Conservation (phyloP, 1,140 invertebrate genomes). For the Drosophila lacteicornis region DNA sequence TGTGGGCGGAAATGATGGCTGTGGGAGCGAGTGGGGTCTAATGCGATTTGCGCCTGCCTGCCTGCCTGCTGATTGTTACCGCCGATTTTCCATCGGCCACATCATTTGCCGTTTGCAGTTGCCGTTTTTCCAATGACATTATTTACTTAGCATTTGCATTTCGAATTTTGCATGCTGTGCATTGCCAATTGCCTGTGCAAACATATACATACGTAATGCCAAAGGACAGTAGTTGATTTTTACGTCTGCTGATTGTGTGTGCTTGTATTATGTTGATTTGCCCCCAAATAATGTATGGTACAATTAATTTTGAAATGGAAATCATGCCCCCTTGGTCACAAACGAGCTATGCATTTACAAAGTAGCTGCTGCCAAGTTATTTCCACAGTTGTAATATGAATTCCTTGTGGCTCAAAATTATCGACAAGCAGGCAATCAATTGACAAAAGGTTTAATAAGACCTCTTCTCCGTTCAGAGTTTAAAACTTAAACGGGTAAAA, state of each 20-base stretch:
- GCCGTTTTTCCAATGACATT: slow-evolving; percentile 52
- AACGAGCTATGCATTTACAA: not conserved
- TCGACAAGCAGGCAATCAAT: slow-evolving; percentile 22
- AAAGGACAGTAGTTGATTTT: slow-evolving; percentile 52
- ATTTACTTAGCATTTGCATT: slow-evolving; percentile 74
- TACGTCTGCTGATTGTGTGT: slow-evolving; percentile 58
- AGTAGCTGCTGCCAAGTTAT: not conserved
- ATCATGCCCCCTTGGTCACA: slow-evolving; percentile 6
- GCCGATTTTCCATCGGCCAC: slow-evolving; percentile 56
- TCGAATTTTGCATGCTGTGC: slow-evolving; percentile 46
- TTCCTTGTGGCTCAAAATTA: slow-evolving; percentile 2
- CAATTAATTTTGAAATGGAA: slow-evolving; percentile 45
- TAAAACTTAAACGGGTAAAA: slow-evolving; percentile 19
- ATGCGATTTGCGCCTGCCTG: slow-evolving; percentile 65
- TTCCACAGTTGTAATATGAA: not conserved
- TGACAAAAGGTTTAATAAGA: not conserved
- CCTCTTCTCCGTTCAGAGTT: slow-evolving; percentile 1
- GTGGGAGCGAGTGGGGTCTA: slow-evolving; percentile 30
- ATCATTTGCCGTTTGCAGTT: slow-evolving; percentile 63
- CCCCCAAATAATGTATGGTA: slow-evolving; percentile 43
- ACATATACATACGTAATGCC: slow-evolving; percentile 20
- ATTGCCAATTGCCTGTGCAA: slow-evolving; percentile 55
- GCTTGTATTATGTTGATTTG: slow-evolving; percentile 43
- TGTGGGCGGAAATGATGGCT: slow-evolving; percentile 8
- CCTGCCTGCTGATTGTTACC: slow-evolving; percentile 64